These are phyloP conservation scores for Oreochromis mossambicus DNA, from an alignment of 2,797 vertebrate species.

Conservation along the genomic window DNA sequence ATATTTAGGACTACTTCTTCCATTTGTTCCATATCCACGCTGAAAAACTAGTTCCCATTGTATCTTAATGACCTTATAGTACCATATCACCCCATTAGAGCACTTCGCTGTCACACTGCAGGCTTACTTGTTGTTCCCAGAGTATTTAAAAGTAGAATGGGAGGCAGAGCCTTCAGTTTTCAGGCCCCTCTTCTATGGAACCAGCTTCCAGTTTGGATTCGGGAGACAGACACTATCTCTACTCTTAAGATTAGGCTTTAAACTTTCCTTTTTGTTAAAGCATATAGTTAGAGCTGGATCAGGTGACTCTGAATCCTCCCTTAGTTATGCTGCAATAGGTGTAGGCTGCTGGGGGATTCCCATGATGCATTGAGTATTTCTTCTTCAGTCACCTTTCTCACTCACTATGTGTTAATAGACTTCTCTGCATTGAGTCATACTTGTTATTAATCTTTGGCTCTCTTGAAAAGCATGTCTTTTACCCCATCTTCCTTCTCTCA, in stretches of 20 bases:
- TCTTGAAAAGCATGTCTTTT: background rate
- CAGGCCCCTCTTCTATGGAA: background rate
- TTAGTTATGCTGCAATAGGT: background rate
- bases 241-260: background rate
- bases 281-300: background rate
- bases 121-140: rapidly evolving
- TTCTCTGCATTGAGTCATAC: background rate
- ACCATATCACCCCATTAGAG: background rate
- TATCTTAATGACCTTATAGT: background rate
- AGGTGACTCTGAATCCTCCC: background rate
- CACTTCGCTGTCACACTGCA: rapidly evolving
- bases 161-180: background rate
- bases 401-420: background rate
- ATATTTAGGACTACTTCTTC: background rate
- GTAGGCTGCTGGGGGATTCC: background rate
- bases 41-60: background rate
- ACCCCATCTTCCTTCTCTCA: background rate
- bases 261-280: background rate
- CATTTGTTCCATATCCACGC: background rate
- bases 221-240: background rate
- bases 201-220: background rate
- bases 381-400: background rate
- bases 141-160: background rate
- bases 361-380: background rate
- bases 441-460: background rate